A percentile compares a stretch with the other conserved stretches of the same genome.
Evolutionary conservation across 2,797 vertebrate genomes (phyloP).

Genomic region (Diceros bicornis): DNA sequence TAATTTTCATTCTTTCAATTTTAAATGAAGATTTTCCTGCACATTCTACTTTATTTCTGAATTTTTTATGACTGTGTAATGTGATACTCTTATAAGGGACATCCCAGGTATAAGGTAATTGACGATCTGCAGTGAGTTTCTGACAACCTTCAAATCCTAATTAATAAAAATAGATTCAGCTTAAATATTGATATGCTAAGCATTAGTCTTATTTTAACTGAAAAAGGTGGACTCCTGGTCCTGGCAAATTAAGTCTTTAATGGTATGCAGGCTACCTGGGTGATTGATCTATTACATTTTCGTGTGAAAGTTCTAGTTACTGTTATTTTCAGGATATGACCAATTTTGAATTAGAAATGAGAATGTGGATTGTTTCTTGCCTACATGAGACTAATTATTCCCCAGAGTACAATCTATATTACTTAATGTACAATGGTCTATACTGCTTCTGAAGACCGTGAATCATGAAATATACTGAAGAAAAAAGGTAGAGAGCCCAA

Average conservation of each 20-base stretch:
- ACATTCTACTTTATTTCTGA: constrained; percentile 68
- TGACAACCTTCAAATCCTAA: constrained; percentile 79
- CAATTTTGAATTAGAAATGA: constrained; percentile 79
- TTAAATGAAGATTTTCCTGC: constrained; percentile 81
- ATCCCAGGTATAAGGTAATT: constrained; percentile 69
- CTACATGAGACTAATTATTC: constrained; percentile 48
- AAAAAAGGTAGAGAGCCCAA: not conserved
- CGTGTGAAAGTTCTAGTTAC: constrained; percentile 74
- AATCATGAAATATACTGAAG: not conserved
- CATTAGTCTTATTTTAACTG: constrained; percentile 76
- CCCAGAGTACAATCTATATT: constrained; percentile 55
- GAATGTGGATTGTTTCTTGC: constrained; percentile 69
- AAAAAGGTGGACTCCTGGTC: constrained; percentile 71
- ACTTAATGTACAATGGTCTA: constrained; percentile 55
- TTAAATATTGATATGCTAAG: constrained; percentile 75
- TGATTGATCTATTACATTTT: constrained; percentile 80
- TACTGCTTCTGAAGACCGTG: constrained; percentile 3
- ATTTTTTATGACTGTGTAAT: constrained; percentile 74
- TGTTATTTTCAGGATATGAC: constrained; percentile 75
- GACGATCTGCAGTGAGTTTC: constrained; percentile 79
- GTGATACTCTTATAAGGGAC: constrained; percentile 70
- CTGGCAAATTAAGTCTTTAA: constrained; percentile 76
- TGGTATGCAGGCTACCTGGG: constrained; percentile 66
- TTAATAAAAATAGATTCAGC: constrained; percentile 82
- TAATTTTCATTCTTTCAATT: constrained; percentile 79